Evolutionary conservation across 2,888 invertebrate genomes (phyloP).

Genomic region (Hecatera dysodea): DNA sequence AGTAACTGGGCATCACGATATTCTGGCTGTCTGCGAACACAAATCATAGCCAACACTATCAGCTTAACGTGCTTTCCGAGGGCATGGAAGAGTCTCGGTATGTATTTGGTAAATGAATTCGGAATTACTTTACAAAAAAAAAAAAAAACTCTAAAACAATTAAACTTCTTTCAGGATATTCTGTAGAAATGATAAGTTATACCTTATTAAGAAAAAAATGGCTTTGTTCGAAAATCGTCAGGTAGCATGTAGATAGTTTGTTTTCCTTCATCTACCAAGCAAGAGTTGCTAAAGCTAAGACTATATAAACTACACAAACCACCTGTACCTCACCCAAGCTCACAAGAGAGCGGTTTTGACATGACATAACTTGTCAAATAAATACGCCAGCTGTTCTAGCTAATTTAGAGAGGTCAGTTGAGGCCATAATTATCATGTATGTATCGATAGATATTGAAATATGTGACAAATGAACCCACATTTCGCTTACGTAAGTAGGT

Average conservation of each 20-base stretch:
- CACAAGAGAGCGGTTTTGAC: neutral
- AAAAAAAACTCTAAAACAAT: too few species aligned
- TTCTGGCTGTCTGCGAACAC: too few species aligned
- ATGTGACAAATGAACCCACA: conserved; percentile 49
- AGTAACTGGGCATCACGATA: too few species aligned
- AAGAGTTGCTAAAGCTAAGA: neutral
- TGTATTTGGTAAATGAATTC: too few species aligned
- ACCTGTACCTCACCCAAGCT: neutral
- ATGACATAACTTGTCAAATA: conserved; percentile 12
- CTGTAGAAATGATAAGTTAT: too few species aligned
- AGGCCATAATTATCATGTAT: conserved; percentile 10
- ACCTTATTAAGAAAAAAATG: too few species aligned
- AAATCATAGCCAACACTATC: too few species aligned
- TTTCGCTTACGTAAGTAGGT: conserved; percentile 50
- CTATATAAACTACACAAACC: neutral
- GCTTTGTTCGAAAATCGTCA: too few species aligned
- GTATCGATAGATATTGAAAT: conserved; percentile 34
- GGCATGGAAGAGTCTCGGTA: too few species aligned
- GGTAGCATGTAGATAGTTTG: neutral
- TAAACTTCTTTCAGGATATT: too few species aligned
- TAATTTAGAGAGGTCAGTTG: conserved; percentile 42
- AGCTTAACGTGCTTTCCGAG: too few species aligned
- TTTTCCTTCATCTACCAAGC: neutral
- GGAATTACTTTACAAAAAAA: too few species aligned
- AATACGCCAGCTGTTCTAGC: conserved; percentile 19